Evolutionary conservation across 2,113 vertebrate genomes (phyloP), one percentile per base, ranked within the genome.

Genomic region (Callocephalon fimbriatum): DNA sequence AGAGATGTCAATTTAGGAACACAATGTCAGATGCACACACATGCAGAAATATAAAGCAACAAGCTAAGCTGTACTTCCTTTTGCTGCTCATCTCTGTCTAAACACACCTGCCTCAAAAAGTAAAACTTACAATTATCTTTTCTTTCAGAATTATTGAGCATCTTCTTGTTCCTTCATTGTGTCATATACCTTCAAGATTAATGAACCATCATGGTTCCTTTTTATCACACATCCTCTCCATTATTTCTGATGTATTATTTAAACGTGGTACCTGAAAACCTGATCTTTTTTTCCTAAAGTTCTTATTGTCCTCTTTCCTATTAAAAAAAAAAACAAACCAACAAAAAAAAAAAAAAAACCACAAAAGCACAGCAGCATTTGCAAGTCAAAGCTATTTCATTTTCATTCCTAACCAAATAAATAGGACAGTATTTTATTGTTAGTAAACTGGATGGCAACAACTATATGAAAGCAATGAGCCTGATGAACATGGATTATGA

Each of bases 171-270:
- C 58, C 23, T 94, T 75, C 56, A 54, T 85, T 91, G 40, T 80
- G 45, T 86, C 63, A 94, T 86, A 84, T 42, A 62, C 18, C 58
- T 67, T 58, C 86, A 77, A 88, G 54, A 77, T 53, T 95, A 96
- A 95, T 90, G 71, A 96, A 74, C 54, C 0, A 0, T 61, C 81
- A 62, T 38, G 7, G 21, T 16, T 93, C 35, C 58, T 83, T 86
- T 88, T 47, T 92, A 67, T 77, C 76, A 94, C 18, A 42, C 9
- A 50, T 56, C 0, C 0, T 35, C 23, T 82, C 37, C 15, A 74
- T 67, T 90, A 68, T 78, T 92, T 95, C 94, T 95, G 79, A 94
- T 97, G 42, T 81, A 91, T 97, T 94, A 97, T 95, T 93, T 91
- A 95, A 84, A 44, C 9, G 42, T 0, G 1, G 3, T 37, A 90